phyloP scores from a whole-genome alignment of 2,797 vertebrate species.

The Saxicola maurus region DNA sequence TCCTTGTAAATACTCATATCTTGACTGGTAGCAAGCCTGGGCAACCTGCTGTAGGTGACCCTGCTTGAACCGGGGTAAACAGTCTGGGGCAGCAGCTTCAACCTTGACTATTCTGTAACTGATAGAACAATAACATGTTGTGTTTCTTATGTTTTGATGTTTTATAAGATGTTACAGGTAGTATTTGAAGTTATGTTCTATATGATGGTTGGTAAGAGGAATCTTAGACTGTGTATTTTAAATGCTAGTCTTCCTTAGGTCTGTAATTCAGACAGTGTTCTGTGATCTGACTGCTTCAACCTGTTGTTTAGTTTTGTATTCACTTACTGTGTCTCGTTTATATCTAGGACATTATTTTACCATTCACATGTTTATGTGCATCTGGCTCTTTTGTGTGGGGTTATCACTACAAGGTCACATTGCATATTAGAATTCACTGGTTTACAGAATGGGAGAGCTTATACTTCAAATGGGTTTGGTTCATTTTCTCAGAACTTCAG shows the following conservation, averaged over 20 bases:
- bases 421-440: neutral
- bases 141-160: fast-evolving
- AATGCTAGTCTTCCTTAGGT: neutral
- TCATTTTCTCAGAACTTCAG: neutral
- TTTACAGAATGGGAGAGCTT: neutral
- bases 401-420: neutral
- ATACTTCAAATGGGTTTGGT: neutral
- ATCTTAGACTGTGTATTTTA: neutral
- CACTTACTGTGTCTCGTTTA: neutral
- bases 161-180: neutral
- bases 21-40: neutral
- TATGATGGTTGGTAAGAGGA: neutral
- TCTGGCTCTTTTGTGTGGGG: neutral
- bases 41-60: neutral
- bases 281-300: neutral
- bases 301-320: neutral
- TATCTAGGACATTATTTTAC: neutral
- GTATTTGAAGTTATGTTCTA: neutral
- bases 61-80: neutral
- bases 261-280: neutral
- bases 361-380: neutral
- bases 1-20: neutral
- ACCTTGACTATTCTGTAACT: neutral
- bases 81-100: neutral
- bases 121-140: neutral